These are phyloP conservation scores for Pterostichus madidus DNA, from an alignment of 2,888 invertebrate species.

Conservation along the genomic window DNA sequence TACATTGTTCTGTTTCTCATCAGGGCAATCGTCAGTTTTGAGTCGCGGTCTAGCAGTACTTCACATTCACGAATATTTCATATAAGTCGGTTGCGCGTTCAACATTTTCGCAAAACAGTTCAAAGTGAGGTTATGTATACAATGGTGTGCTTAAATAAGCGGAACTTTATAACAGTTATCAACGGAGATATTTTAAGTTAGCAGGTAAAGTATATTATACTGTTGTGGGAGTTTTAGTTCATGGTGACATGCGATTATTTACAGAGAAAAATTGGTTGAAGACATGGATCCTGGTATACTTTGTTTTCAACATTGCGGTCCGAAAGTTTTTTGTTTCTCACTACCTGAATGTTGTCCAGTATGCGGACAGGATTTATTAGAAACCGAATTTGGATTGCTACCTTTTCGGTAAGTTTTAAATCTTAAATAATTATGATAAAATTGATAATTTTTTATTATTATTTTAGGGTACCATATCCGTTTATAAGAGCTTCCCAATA, in stretches of 20 bases:
- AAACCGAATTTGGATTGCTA: slow-evolving; percentile 81
- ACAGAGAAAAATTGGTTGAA: neutral
- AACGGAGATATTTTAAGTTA: slow-evolving; percentile 45
- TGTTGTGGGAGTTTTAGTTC: slow-evolving; percentile 41
- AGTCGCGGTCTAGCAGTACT: slow-evolving; percentile 7
- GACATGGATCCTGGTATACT: slow-evolving; percentile 89
- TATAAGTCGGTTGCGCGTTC: slow-evolving; percentile 5
- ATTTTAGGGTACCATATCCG: slow-evolving; percentile 89
- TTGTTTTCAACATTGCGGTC: slow-evolving; percentile 94
- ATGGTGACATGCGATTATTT: slow-evolving; percentile 39
- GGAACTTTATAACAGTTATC: slow-evolving; percentile 59
- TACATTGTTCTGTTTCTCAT: slow-evolving; percentile 55
- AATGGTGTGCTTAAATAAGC: slow-evolving; percentile 60
- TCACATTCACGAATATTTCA: slow-evolving; percentile 1
- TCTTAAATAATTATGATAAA: neutral
- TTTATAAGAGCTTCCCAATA: slow-evolving; percentile 90
- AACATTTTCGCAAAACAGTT: slow-evolving; percentile 33
- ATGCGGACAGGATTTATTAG: slow-evolving; percentile 83
- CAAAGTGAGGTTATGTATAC: slow-evolving; percentile 60
- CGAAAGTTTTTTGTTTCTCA: slow-evolving; percentile 89
- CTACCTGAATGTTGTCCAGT: slow-evolving; percentile 89
- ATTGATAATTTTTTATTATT: slow-evolving; percentile 68
- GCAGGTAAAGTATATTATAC: neutral
- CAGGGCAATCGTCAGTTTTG: neutral
- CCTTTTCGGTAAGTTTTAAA: slow-evolving; percentile 84